Evolutionary conservation across 2,888 invertebrate genomes (phyloP).

Genomic region (Xestia ashworthii): DNA sequence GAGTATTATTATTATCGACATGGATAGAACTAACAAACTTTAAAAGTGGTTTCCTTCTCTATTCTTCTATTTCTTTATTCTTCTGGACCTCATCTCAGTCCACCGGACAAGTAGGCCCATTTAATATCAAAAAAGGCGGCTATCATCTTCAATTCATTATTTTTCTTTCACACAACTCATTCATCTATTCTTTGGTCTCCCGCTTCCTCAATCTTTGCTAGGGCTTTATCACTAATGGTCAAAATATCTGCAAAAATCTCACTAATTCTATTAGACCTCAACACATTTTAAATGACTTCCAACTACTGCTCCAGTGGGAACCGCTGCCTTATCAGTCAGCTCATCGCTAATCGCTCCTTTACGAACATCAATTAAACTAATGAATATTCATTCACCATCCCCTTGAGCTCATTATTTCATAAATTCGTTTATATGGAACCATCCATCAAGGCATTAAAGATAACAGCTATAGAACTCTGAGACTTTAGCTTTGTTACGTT

Average conservation of each 20-base stretch:
- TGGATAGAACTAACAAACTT: no score
- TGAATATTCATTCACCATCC: constrained; percentile 78
- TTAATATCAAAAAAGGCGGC: no score
- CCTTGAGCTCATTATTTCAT: constrained; percentile 76
- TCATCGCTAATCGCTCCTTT: constrained; percentile 63
- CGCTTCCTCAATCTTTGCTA: background rate
- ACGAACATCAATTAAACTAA: constrained; percentile 78
- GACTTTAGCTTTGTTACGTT: constrained; percentile 36
- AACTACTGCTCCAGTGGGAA: constrained; percentile 27
- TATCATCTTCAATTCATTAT: no score
- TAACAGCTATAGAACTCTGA: constrained; percentile 41
- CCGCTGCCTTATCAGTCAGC: constrained; percentile 55
- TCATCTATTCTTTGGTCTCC: background rate
- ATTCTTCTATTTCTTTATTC: no score
- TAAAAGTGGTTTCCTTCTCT: no score
- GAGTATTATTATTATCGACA: no score
- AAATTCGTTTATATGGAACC: constrained; percentile 75
- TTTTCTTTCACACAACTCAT: no score
- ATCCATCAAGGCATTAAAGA: constrained; percentile 70
- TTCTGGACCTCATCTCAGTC: no score
- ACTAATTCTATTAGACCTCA: background rate
- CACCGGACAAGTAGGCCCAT: no score
- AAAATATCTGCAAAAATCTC: background rate
- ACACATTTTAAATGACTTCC: constrained; percentile 1
- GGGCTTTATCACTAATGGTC: background rate